Base-by-base conservation (phyloP, 1,140 invertebrate species). In the Dermatophagoides farinae region DNA sequence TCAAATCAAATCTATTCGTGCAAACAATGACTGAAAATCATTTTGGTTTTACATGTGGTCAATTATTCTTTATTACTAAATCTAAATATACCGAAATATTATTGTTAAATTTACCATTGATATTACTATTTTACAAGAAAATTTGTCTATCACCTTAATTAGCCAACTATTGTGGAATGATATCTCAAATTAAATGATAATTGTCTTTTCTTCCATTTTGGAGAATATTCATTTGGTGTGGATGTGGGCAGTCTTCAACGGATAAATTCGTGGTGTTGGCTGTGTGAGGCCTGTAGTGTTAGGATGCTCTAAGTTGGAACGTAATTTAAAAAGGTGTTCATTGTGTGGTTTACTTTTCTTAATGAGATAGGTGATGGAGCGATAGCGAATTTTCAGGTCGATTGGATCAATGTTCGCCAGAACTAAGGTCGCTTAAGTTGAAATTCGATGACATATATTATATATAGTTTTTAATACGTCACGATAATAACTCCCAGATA, bases 401-500 rank as follows among this genome's bases (percentile, higher is more conserved):
- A 59, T 12, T 4, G 57, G 57, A 9, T 12, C 10, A 8, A 59
- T 25, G 41, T 46, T 46, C 5, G 57, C 40, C 2, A 59, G 59
- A 16, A 49, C 41, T 16, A 2, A 16, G 14, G 4, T 14, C 18
- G 12, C 23, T 16, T 38, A 4, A 4, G 4, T 50, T 59, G 4
- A 38, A 5, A 59, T 37, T 38, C 18, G 12, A 59, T 49, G 6
- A 23, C 57, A 49, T 51, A 2, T 16, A 6, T 4, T 44, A 44
- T 59, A 59, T 5, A 59, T 55, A 12, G 25, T 18, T 50, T 14
- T 25, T 6, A 2, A 5, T 2, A 59, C 18, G 8, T 59, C 40
- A 22, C 57, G 41, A 59, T 18, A 4, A 59, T 49, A 16, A 59
- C 57, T 22, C 57, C 57, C 5, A 59, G 57, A 22, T 46, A 46